These are phyloP conservation scores for Hestina assimilis DNA, from an alignment of 1,140 invertebrate genomes.

Conservation along the genomic window DNA sequence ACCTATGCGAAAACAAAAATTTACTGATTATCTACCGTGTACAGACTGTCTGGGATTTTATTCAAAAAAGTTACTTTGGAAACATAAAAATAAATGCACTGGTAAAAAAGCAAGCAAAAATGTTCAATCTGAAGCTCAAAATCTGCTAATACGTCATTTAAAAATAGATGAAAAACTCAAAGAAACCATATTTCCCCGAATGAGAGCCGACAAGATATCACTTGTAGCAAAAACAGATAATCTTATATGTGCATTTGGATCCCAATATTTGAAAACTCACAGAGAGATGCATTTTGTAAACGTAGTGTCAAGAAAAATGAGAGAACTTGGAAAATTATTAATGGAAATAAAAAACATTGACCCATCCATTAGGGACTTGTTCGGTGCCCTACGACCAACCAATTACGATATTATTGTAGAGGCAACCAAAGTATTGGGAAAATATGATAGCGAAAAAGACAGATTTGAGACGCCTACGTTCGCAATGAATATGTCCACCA, in stretches of 20 bases:
- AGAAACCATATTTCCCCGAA: neutral
- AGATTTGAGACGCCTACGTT: neutral
- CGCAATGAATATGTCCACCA: neutral
- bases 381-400: constrained; percentile 33
- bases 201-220: neutral
- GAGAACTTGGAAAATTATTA: constrained; percentile 38
- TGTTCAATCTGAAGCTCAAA: neutral
- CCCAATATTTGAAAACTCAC: constrained; percentile 35
- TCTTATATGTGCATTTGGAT: neutral
- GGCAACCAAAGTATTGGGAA: neutral
- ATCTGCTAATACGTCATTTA: neutral
- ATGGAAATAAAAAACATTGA: constrained; percentile 38
- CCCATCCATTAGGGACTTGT: constrained; percentile 30
- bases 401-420: neutral
- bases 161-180: neutral
- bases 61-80: constrained; percentile 8
- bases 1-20: constrained; percentile 26
- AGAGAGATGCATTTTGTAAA: constrained; percentile 41
- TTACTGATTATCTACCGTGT: constrained; percentile 31
- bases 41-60: constrained; percentile 25
- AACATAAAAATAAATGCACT: constrained; percentile 20
- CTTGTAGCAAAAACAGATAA: neutral
- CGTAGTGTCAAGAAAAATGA: constrained; percentile 43
- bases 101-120: constrained; percentile 6
- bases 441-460: neutral